Percentiles rank a stretch among this genome's conserved stretches.
These are phyloP conservation scores for Cyclophora punctaria DNA, from an alignment of 2,888 invertebrate species.

Conservation along the genomic window DNA sequence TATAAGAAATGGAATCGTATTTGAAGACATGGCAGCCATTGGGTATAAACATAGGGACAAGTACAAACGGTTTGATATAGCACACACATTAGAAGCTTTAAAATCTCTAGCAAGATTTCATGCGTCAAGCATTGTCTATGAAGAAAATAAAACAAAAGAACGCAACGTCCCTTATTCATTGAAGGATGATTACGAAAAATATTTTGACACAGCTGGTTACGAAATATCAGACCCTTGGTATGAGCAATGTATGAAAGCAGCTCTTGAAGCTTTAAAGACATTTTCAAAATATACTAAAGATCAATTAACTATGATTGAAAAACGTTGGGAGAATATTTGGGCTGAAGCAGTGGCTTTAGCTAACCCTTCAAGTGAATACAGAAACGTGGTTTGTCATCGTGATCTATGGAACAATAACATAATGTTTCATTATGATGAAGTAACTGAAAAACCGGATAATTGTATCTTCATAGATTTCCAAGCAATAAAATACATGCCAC, in stretches of 20 bases:
- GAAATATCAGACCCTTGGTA: constrained; percentile 42
- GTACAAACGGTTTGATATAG: constrained; percentile 54
- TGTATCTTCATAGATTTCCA: constrained; percentile 83
- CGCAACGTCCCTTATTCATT: constrained; percentile 34
- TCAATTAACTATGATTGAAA: constrained; percentile 33
- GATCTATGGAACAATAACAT: constrained; percentile 80
- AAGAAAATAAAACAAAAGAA: constrained; percentile 51
- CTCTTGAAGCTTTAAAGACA: constrained; percentile 42
- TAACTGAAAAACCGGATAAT: constrained; percentile 53
- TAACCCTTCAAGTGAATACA: constrained; percentile 40
- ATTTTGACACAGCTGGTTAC: constrained; percentile 43
- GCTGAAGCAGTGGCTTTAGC: constrained; percentile 34
- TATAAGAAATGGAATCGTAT: constrained; percentile 48
- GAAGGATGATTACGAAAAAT: constrained; percentile 37
- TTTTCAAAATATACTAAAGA: constrained; percentile 43
- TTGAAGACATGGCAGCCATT: constrained; percentile 52
- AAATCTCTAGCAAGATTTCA: constrained; percentile 67
- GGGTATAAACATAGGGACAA: constrained; percentile 47
- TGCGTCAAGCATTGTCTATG: constrained; percentile 67
- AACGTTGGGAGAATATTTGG: constrained; percentile 47
- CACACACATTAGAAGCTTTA: constrained; percentile 62
- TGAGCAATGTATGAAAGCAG: constrained; percentile 49
- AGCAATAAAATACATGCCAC: constrained; percentile 78
- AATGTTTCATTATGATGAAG: constrained; percentile 63
- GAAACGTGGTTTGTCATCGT: constrained; percentile 75